Evolutionary conservation across 2,888 invertebrate species (phyloP), one percentile per base, ranked within the genome.

Genomic region (Ganaspis brasiliensis): DNA sequence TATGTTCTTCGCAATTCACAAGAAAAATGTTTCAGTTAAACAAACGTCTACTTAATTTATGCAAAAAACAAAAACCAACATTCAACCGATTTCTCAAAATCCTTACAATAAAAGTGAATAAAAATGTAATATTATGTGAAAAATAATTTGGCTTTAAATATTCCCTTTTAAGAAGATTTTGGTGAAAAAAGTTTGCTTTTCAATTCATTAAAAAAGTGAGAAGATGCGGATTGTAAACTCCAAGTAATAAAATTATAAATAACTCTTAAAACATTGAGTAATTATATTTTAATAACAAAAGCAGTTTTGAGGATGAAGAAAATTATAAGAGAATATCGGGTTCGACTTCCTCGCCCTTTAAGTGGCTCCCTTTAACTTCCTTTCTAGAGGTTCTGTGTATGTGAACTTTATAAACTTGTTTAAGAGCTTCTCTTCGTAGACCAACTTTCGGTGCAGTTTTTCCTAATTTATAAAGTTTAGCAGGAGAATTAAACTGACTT

Each of bases 381-480:
- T 40, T 37, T 61, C 61, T 37, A 14, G 31, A 45, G 14, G 40
- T 63, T 21, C 63, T 67, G 45, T 67, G 40, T 67, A 67, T 67
- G 67, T 67, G 40, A 67, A 26, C 45, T 67, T 67, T 26, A 67
- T 67, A 67, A 67, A 67, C 67, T 67, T 67, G 67, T 67, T 67
- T n/a, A 67, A 67, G 16, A 67, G 67, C 67, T 24, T 67, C 67
- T 19, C 24, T 45, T n/a, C 24, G 21, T 26, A 24, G 24, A 24
- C 67, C n/a, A 67, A 67, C 45, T 67, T 67, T 45, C 24, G n/a
- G n/a, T 67, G 10, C 67, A 45, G 45, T 67, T 67, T 67, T 67
- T 67, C 45, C 24, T 67, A 67, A 67, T 67, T 67, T 67, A 67
- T 67, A 67, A 67, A 67, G 67, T 67, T 67, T 49, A 49, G n/a